A percentile compares a stretch with the other conserved stretches of the same genome.
phyloP scores from a whole-genome alignment of 2,113 vertebrate species.

The Cettia cetti region DNA sequence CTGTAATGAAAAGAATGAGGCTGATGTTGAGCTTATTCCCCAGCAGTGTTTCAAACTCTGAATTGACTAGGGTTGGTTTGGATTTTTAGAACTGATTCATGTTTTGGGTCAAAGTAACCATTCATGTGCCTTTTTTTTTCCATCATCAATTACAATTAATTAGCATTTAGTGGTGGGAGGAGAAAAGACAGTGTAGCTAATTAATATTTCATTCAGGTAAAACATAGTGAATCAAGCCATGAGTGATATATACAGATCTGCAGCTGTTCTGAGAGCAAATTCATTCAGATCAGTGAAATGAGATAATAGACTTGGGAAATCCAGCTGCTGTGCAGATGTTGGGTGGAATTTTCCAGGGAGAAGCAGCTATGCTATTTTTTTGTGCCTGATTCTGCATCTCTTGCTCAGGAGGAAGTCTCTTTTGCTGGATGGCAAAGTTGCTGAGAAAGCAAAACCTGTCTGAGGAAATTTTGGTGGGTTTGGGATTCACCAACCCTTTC shows the following conservation, averaged over 20 bases:
- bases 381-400: not conserved
- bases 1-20: not conserved
- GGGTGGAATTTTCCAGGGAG: conserved; percentile 43
- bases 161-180: not conserved
- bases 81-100: conserved; percentile 10
- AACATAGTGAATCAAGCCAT: conserved; percentile 13
- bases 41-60: not conserved
- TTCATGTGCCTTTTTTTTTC: not conserved
- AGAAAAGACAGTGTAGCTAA: not conserved
- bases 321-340: conserved; percentile 54
- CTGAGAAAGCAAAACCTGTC: not conserved
- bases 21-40: not conserved
- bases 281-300: conserved; percentile 45
- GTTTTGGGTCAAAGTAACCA: not conserved
- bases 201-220: conserved; percentile 41
- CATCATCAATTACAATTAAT: conserved; percentile 16
- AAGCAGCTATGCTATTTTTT: conserved; percentile 7
- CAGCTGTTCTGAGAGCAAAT: conserved; percentile 10
- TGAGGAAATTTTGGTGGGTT: not conserved
- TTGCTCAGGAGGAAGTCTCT: not conserved
- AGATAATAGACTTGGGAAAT: conserved; percentile 36
- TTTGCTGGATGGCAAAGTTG: not conserved
- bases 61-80: not conserved
- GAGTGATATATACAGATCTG: conserved; percentile 14
- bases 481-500: not conserved